Conservation (phyloP, 2,113 vertebrate genomes). For the Meriones unguiculatus region DNA sequence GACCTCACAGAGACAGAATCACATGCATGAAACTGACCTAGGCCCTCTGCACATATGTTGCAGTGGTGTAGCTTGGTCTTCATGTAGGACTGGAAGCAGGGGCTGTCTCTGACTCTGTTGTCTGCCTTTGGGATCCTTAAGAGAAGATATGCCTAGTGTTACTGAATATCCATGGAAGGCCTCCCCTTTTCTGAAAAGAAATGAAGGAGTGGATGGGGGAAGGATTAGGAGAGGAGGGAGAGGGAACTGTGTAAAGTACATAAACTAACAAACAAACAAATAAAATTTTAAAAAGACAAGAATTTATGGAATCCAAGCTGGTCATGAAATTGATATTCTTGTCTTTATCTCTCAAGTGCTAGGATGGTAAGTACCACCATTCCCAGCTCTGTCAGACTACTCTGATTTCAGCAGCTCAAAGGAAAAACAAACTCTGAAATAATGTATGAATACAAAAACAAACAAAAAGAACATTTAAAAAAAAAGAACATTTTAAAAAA, state of each 20-base stretch:
- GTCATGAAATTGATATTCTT: neutral
- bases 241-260: neutral
- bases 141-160: neutral
- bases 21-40: neutral
- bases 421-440: slow-evolving; percentile 31
- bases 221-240: neutral
- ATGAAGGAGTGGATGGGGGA: neutral
- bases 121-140: neutral
- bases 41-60: neutral
- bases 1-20: neutral
- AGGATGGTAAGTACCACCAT: neutral
- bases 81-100: neutral
- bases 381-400: neutral
- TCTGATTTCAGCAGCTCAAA: slow-evolving; percentile 2
- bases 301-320: neutral
- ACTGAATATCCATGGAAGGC: neutral
- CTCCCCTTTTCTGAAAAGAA: neutral
- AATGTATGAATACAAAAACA: slow-evolving; percentile 39
- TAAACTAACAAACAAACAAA: neutral
- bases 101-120: neutral
- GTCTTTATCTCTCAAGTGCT: neutral
- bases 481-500: neutral
- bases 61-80: neutral
- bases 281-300: neutral
- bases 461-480: slow-evolving; percentile 1